These are phyloP conservation scores for Telmatherina bonti DNA, from an alignment of 2,797 vertebrate species.

Conservation along the genomic window DNA sequence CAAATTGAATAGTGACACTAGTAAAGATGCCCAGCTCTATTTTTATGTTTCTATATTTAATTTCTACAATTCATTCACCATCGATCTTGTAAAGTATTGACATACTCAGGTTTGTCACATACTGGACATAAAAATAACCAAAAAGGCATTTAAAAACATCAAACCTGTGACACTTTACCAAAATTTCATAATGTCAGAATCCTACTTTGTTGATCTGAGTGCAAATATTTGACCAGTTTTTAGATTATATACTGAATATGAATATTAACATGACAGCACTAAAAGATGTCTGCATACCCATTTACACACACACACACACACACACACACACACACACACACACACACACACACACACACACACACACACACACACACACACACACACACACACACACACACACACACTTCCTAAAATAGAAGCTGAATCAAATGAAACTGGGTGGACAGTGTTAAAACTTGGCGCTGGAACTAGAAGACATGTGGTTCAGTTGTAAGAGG, in stretches of 20 bases:
- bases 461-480: constrained; percentile 44
- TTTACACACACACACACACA: background rate
- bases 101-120: too few relatives aligned
- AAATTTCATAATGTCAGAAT: too few relatives aligned
- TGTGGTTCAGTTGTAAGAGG: constrained; percentile 38
- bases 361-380: too few relatives aligned
- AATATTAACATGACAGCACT: background rate
- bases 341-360: background rate
- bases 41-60: too few relatives aligned
- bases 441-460: constrained; percentile 28
- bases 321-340: background rate
- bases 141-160: too few relatives aligned
- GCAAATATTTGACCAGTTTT: background rate
- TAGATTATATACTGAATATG: background rate
- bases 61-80: too few relatives aligned
- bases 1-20: too few relatives aligned
- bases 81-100: too few relatives aligned
- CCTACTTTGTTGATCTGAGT: background rate
- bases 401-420: background rate
- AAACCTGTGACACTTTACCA: too few relatives aligned
- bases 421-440: constrained; percentile 13
- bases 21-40: too few relatives aligned
- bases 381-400: background rate
- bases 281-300: background rate
- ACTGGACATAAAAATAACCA: too few relatives aligned